Evolutionary conservation across 2,888 invertebrate genomes (phyloP), one percentile per base, ranked within the genome.

Genomic region (Micoletzkya japonica): DNA sequence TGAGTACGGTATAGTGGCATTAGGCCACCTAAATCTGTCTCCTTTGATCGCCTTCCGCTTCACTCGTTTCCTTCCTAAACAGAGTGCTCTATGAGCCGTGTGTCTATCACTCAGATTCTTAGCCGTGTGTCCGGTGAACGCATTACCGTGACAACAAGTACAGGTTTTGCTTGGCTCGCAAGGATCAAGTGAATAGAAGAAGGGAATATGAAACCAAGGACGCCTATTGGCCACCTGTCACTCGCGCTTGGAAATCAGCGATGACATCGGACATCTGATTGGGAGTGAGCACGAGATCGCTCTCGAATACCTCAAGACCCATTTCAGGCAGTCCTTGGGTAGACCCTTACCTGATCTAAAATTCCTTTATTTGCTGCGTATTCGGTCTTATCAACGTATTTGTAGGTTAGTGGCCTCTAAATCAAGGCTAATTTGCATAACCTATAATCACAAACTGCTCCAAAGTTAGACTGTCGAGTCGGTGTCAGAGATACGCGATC

Each of bases 11-110:
- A 77, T 68, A 26, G 69, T 72, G 14, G 73, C 71, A 39, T 73
- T 74, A 10, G 77, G 76, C 77, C 77, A 77, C 57, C 77, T 61
- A 57, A 75, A 75, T 34, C 72, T 70, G 34, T 75, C 73, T 52
- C 75, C 75, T n/a, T 70, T 72, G 30, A 74, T 76, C 49, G 74
- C 76, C 57, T 77, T 76, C 58, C 77, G 28, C 60, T 75, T 76
- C 2, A 59, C 70, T 34, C 75, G 24, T 26, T 50, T 56, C 50
- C 64, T 30, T 34, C 63, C 63, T 63, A 34, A 63, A n/a, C n/a
- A n/a, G 7, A 39, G 17, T 10, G 7, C 39, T 7, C 10, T 10
- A 39, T 17, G 10, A 39, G 39, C 7, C 39, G n/a, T 39, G 10
- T 39, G 10, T 17, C 10, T 10, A 39, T 39, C 7, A 10, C 39